Evolutionary conservation across 1,140 invertebrate genomes (phyloP).

Genomic region (Neodiprion pinetum): DNA sequence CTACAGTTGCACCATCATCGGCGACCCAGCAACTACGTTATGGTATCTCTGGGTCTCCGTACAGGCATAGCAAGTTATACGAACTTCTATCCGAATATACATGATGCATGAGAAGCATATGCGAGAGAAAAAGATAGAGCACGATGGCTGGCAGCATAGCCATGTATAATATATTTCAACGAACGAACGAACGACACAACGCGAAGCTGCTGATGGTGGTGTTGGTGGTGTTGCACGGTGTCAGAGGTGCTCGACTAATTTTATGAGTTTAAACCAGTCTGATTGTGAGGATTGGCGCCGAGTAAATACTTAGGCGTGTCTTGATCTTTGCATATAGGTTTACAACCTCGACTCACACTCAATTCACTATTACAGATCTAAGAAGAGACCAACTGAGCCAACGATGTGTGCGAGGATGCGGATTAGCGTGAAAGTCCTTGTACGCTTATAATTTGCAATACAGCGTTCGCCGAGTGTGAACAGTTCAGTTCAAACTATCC

Average conservation of each 20-base stretch:
- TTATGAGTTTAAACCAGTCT: not conserved
- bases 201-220: too few species aligned
- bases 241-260: slow-evolving; percentile 3
- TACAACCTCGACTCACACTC: too few species aligned
- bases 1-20: slow-evolving; percentile 1
- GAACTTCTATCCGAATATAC: not conserved
- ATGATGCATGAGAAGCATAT: not conserved
- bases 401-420: too few species aligned
- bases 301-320: slow-evolving; percentile 5
- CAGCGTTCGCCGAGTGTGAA: too few species aligned
- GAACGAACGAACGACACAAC: not conserved
- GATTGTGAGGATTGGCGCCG: not conserved
- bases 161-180: not conserved
- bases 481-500: too few species aligned
- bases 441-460: too few species aligned
- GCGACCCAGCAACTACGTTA: not conserved
- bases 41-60: not conserved
- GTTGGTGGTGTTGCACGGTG: not conserved
- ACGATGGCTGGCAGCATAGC: not conserved
- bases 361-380: too few species aligned
- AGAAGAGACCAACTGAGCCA: too few species aligned
- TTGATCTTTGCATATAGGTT: not conserved
- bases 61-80: not conserved
- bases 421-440: too few species aligned
- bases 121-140: not conserved